Evolutionary conservation across 37 sponge, comb jelly and placozoan species (phyloP).

Genomic region (Oopsacas minuta): DNA sequence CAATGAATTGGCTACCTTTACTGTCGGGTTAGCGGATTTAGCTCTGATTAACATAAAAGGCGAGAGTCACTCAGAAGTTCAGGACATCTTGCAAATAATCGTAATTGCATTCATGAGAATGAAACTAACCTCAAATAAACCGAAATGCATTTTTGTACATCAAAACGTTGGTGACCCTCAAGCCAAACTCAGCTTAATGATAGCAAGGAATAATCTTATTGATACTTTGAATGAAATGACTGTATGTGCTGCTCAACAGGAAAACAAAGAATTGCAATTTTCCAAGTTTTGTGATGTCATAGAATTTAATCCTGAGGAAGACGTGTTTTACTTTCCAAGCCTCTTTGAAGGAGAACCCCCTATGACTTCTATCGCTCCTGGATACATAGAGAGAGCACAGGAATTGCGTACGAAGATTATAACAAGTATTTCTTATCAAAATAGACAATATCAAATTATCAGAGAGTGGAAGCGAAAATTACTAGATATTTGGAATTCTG

Average conservation of each 20-base stretch:
- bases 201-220: constrained; percentile 20
- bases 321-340: constrained; percentile 26
- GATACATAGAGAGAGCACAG: constrained; percentile 21
- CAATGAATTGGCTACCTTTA: constrained; percentile 29
- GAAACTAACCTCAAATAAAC: constrained; percentile 10
- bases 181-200: not conserved
- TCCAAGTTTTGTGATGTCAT: constrained; percentile 24
- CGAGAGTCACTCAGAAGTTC: constrained; percentile 21
- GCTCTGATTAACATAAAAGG: constrained; percentile 32
- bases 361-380: constrained; percentile 27
- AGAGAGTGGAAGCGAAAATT: not conserved
- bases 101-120: constrained; percentile 32
- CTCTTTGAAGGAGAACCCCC: constrained; percentile 34
- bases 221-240: constrained; percentile 29
- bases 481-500: constrained; percentile 22
- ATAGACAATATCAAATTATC: not conserved
- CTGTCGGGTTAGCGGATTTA: constrained; percentile 25
- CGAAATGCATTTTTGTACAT: constrained; percentile 31
- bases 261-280: constrained; percentile 9
- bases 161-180: constrained; percentile 24
- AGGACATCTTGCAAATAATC: constrained; percentile 30
- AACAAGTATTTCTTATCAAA: not conserved
- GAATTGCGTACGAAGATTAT: not conserved
- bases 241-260: constrained; percentile 24
- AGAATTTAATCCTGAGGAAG: constrained; percentile 27